Evolutionary conservation across 2,113 vertebrate species (phyloP), one percentile per base, ranked within the genome.

Genomic region (Caracal caracal): DNA sequence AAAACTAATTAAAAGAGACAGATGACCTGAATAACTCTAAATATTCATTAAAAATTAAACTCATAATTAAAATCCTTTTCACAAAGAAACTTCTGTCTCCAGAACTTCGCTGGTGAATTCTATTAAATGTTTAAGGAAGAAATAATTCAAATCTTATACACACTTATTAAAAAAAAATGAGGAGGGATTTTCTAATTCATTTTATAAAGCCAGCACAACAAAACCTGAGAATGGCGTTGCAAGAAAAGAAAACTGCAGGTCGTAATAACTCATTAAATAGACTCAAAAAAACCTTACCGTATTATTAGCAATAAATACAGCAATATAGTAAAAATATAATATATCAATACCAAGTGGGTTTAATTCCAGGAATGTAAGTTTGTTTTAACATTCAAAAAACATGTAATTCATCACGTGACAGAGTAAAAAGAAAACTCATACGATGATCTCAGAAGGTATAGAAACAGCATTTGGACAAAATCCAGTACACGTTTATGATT

Each of bases 21-120:
- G 75, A 71, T 84, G 33, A 88, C 16, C 82, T 68, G 70, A 90
- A 78, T 56, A 86, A 20, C 53, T 94, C 79, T 93, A 88, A 79
- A 66, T 83, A 95, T 61, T 76, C 35, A 85, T 79, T 75, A 80
- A 87, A 93, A 90, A 84, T 84, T 85, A 24, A 95, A 87, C 63
- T 94, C 33, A 68, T 75, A 75, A 76, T 86, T 96, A 94, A 81
- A 88, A 85, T 30, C 28, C 8, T 66, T 92, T 95, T 73, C 10
- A 75, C n/a, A 80, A 80, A 59, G 59, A 82, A 70, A 70, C 6
- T 63, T 47, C 17, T 80, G 17, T 81, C 26, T 75, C 56, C 20
- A 76, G 30, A 92, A 51, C 26, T 80, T 86, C 16, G 71, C 33
- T 71, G 82, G 30, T 56, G 63, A 94, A 73, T 71, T 94, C 43